Base-by-base conservation (phyloP, 2,888 invertebrate genomes). In the Scaptomyza cyrtandrae region DNA sequence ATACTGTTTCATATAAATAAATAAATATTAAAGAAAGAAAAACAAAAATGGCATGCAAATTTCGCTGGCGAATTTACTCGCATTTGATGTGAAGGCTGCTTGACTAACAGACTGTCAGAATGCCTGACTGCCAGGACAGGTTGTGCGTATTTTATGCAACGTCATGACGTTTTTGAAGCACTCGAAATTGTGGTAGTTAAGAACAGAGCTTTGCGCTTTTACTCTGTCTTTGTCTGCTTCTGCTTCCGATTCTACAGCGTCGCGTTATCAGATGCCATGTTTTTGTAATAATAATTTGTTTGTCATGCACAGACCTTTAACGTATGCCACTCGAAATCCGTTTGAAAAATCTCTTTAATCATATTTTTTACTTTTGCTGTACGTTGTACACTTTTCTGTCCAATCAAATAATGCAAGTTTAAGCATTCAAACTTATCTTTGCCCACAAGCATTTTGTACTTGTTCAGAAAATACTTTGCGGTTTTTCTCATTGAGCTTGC, bases 11-110 rank as follows among this genome's bases (percentile, higher is more conserved):
- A 62, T 24, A 53, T 49, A 58, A 57, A 67, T 71, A 74, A 73
- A 81, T 75, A 79, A 75, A 84, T 81, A 82, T 78, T 71, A 65
- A 69, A 78, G 65, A 75, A 63, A 48, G 50, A 71, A 77, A 79
- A 64, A 54, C 27, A 52, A 68, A 79, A 79, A 79, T 75, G 66
- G 33, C 60, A 82, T 78, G 82, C 66, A 74, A 82, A 80, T 81
- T 73, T 16, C 50, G 73, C 48, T 62, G 53, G 62, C 58, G 53
- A 68, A 46, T 68, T 46, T 64, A 33, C 31, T 33, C 16, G 16
- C 16, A 61, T 68, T 73, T 65, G 55, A 71, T 56, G 62, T 71
- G 46, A 55, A 43, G 59, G 52, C 52, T 14, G 54, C 10, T 33
- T 33, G 33, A 11, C 24, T 31, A 46, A 24, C 29, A 16, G 31